phyloP scores from a whole-genome alignment of 1,140 invertebrate genomes.

The Uloborus diversus region DNA sequence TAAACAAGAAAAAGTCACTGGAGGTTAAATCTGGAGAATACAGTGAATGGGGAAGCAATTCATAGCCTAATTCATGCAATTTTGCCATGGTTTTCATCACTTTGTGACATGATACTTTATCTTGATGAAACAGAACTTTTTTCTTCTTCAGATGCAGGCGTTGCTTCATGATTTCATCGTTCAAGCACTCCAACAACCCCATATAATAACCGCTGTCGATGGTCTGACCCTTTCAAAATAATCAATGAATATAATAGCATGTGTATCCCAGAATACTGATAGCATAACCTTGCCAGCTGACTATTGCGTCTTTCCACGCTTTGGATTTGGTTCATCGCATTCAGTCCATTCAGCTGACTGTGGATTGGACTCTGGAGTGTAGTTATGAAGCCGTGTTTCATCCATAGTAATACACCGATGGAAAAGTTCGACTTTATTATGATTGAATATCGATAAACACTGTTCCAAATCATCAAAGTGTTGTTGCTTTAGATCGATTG shows the following conservation, averaged over 20 bases:
- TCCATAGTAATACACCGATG: slow-evolving; percentile 15
- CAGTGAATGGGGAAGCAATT: slow-evolving; percentile 60
- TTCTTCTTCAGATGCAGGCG: slow-evolving; percentile 4
- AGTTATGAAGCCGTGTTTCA: slow-evolving; percentile 6
- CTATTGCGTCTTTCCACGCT: not conserved
- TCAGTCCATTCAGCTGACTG: slow-evolving; percentile 4
- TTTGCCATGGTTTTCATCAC: slow-evolving; percentile 16
- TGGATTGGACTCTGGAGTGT: slow-evolving; percentile 22
- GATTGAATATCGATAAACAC: slow-evolving; percentile 17
- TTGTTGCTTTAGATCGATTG: slow-evolving; percentile 5
- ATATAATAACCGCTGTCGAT: slow-evolving; percentile 1
- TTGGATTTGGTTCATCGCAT: not conserved
- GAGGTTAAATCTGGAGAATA: slow-evolving; percentile 63
- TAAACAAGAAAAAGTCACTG: slow-evolving; percentile 59
- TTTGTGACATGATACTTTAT: slow-evolving; percentile 36
- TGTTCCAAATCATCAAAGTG: not conserved
- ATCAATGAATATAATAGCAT: not conserved
- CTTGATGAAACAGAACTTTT: slow-evolving; percentile 27
- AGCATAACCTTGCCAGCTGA: slow-evolving; percentile 14
- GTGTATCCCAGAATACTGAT: not conserved
- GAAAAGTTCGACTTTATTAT: slow-evolving; percentile 19
- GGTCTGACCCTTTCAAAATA: not conserved
- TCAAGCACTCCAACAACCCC: slow-evolving; percentile 10
- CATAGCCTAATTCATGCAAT: slow-evolving; percentile 30
- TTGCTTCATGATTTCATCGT: slow-evolving; percentile 17